A percentile compares a stretch with the other conserved stretches of the same genome.
Conservation (phyloP, 37 sponge, comb jelly and placozoan genomes). For the Aplysina aerophoba region DNA sequence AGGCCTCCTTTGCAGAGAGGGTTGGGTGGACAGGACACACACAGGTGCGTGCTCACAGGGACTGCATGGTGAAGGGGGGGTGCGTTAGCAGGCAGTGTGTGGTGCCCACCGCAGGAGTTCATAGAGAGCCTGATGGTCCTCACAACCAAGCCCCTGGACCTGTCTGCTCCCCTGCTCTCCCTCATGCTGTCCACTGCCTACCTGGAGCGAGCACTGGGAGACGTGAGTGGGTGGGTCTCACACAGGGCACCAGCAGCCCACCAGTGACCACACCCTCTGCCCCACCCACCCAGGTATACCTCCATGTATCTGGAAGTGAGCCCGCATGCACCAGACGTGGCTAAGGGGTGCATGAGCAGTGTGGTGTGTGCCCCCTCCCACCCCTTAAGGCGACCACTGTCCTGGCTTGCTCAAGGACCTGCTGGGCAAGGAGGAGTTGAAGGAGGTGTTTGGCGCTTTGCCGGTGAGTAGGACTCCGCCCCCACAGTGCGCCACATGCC, state of each 20-base stretch:
- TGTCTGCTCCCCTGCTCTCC: conserved; percentile 1
- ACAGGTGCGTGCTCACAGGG: neutral
- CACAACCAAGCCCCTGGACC: neutral
- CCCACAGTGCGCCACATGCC: too few species aligned
- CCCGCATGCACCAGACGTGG: neutral
- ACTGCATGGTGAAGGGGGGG: neutral
- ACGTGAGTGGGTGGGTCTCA: conserved; percentile 40
- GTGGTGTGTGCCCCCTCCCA: neutral
- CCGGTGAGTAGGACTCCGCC: conserved; percentile 59
- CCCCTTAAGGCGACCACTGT: conserved; percentile 36
- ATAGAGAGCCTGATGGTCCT: conserved; percentile 36
- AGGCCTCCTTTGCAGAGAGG: neutral
- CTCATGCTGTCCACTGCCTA: conserved; percentile 53
- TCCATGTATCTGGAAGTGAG: conserved; percentile 61
- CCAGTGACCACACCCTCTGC: neutral
- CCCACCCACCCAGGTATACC: conserved; percentile 47
- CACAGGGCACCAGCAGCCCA: neutral
- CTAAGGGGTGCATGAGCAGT: neutral
- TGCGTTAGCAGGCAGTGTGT: neutral
- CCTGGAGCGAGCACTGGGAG: conserved; percentile 79
- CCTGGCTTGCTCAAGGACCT: conserved; percentile 74
- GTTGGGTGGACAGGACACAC: conserved; percentile 12
- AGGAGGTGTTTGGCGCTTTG: conserved; percentile 42
- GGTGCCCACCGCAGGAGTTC: conserved; percentile 45
- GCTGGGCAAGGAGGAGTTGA: conserved; percentile 52